phyloP scores from a whole-genome alignment of 2,113 vertebrate species.

The Carassius auratus region DNA sequence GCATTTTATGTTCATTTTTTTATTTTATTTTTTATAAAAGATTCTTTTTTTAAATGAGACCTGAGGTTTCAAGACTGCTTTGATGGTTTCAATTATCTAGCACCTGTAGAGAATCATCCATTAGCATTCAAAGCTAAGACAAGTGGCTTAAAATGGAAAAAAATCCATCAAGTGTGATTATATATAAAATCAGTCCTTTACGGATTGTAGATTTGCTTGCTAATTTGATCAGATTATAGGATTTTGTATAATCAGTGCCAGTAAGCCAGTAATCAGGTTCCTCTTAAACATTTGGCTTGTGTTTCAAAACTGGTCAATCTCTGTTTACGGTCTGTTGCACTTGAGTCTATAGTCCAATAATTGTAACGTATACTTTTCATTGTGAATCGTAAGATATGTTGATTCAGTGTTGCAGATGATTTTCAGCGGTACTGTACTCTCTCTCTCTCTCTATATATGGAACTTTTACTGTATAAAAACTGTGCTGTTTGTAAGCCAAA shows the following conservation, averaged over 20 bases:
- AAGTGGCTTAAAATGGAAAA: background rate
- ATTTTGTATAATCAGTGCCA: conserved; percentile 10
- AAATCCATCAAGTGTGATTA: background rate
- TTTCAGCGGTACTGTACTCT: background rate
- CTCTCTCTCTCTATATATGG: background rate
- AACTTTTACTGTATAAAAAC: no score
- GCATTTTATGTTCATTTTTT: background rate
- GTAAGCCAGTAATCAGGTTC: background rate
- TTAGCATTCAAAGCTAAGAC: background rate
- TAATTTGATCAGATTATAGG: background rate
- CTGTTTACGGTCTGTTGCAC: background rate
- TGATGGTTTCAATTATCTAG: background rate
- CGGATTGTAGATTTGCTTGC: conserved; percentile 13
- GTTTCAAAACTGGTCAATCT: background rate
- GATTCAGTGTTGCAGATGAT: background rate
- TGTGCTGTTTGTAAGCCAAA: background rate
- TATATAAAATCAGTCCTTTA: background rate
- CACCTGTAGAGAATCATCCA: background rate
- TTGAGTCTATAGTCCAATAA: conserved; percentile 22
- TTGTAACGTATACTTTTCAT: background rate
- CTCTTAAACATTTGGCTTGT: background rate
- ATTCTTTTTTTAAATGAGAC: background rate
- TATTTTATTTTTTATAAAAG: background rate
- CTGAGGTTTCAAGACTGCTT: background rate
- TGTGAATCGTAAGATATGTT: background rate